Evolutionary conservation across 1,140 invertebrate genomes (phyloP).

Genomic region (Procambarus virginalis): DNA sequence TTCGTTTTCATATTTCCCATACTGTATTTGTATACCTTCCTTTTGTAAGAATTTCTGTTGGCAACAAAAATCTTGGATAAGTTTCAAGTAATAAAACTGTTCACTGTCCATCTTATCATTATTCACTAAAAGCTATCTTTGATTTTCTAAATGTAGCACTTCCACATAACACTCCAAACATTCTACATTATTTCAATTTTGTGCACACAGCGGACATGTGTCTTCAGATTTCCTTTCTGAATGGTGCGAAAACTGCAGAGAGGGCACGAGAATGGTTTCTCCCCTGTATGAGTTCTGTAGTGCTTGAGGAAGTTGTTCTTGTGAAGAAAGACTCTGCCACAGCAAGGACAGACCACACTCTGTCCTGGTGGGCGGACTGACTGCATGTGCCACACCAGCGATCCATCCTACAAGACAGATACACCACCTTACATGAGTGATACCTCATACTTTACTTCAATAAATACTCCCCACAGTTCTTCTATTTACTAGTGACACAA

Average conservation of each 20-base stretch:
- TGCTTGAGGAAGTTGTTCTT: conserved; percentile 62
- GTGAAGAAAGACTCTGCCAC: conserved; percentile 44
- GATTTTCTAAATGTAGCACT: background rate
- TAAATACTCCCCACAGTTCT: background rate
- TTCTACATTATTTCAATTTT: conserved; percentile 7
- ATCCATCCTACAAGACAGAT: conserved; percentile 54
- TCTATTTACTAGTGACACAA: background rate
- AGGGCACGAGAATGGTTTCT: conserved; percentile 40
- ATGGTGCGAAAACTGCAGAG: conserved; percentile 52
- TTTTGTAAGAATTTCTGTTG: no score
- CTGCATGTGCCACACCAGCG: conserved; percentile 42
- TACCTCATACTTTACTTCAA: background rate
- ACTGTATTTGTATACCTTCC: no score
- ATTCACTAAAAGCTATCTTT: background rate
- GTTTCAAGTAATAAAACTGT: background rate
- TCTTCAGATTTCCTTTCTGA: conserved; percentile 54
- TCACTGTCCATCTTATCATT: background rate
- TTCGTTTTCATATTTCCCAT: no score
- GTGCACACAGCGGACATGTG: conserved; percentile 47
- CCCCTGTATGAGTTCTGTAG: conserved; percentile 51
- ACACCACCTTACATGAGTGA: conserved; percentile 34
- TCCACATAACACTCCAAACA: background rate
- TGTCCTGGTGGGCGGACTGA: conserved; percentile 41
- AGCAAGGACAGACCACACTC: conserved; percentile 44
- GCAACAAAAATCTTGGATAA: background rate